These are phyloP conservation scores for Ctenicera cuprea DNA, from an alignment of 2,888 invertebrate species.

Conservation along the genomic window DNA sequence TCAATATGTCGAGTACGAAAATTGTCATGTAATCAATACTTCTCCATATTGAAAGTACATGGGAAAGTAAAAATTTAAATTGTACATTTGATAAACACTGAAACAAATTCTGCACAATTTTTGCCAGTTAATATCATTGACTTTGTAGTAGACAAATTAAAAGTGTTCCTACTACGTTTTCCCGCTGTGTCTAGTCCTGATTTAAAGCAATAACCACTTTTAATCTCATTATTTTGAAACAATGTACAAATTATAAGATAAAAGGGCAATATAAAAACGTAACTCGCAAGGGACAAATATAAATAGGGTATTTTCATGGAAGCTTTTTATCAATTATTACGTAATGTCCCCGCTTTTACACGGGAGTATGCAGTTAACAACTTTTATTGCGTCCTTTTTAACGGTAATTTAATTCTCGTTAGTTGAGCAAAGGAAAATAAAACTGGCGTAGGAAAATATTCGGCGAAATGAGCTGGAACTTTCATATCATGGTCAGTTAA, in stretches of 20 bases:
- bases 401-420: constrained; percentile 49
- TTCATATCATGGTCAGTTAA: constrained; percentile 56
- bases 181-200: neutral
- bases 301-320: constrained; percentile 44
- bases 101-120: no score
- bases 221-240: constrained; percentile 37
- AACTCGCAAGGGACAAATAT: constrained; percentile 43
- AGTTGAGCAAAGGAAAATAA: constrained; percentile 41
- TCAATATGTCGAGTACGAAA: no score
- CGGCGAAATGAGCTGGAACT: constrained; percentile 52
- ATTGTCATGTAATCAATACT: no score
- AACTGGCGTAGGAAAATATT: constrained; percentile 42
- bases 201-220: constrained; percentile 14
- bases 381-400: constrained; percentile 43
- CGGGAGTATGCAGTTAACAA: constrained; percentile 41
- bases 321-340: constrained; percentile 48
- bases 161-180: no score
- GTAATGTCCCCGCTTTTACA: constrained; percentile 39
- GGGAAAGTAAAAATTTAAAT: no score
- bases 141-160: no score
- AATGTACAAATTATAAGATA: constrained; percentile 33
- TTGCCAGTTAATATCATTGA: no score
- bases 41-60: no score
- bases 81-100: no score
- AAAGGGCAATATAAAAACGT: constrained; percentile 41